phyloP scores from a whole-genome alignment of 2,113 vertebrate genomes.

The Platysteira castanea region DNA sequence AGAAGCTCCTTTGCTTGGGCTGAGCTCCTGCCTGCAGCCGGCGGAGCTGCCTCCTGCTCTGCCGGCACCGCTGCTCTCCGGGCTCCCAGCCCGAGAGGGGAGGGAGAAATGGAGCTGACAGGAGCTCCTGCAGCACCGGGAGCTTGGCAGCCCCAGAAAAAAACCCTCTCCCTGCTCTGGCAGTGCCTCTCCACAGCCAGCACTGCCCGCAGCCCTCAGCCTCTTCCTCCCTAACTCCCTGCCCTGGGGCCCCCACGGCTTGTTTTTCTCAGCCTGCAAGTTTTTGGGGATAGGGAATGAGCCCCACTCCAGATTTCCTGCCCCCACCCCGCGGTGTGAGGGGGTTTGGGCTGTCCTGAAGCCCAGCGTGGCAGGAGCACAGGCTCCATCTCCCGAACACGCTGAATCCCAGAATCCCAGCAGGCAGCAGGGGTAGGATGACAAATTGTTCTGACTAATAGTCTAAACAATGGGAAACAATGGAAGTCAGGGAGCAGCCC shows the following conservation, averaged over 20 bases:
- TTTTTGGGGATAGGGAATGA: neutral
- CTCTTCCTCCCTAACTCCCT: neutral
- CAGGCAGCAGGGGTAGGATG: conserved; percentile 41
- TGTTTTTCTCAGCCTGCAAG: neutral
- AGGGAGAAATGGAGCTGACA: neutral
- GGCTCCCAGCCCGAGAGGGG: neutral
- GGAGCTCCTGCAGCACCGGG: neutral
- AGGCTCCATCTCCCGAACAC: neutral
- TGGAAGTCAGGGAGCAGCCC: conserved; percentile 33
- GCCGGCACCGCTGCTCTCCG: neutral
- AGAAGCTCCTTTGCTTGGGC: neutral
- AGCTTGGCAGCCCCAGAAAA: neutral
- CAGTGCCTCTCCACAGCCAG: neutral
- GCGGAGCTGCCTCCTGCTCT: neutral
- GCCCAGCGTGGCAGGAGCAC: neutral
- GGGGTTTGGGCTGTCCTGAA: neutral
- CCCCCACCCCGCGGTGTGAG: fast-evolving
- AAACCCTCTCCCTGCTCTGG: neutral
- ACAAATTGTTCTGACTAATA: conserved; percentile 55
- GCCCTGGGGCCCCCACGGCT: fast-evolving
- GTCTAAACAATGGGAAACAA: conserved; percentile 55
- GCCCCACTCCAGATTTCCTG: neutral
- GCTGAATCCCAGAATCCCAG: neutral
- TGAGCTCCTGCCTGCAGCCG: neutral
- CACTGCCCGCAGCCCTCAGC: neutral